Base-by-base conservation (phyloP, 2,797 vertebrate genomes). In the Bradypus variegatus region DNA sequence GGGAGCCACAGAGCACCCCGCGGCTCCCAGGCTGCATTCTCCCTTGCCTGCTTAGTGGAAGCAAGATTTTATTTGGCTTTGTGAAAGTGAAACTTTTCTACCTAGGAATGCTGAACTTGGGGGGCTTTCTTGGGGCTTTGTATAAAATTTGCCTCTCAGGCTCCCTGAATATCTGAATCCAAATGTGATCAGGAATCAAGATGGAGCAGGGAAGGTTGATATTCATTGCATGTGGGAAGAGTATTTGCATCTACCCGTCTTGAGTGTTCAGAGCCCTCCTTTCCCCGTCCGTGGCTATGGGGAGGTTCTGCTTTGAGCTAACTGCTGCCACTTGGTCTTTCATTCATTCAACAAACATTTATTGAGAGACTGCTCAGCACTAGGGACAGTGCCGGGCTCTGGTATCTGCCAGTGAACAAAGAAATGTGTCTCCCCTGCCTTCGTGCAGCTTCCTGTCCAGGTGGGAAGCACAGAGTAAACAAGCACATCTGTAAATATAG, bases 11-110 rank as follows among this genome's bases (percentile, higher is more conserved):
- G 96, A 96, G 86, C 9, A 4, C 84, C 62, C 82, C 0, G 0
- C 41, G 67, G 80, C 95, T 95, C 88, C 93, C 79, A 0, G 0
- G 94, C 95, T 75, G 88, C 86, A 78, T 81, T 95, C 95, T 94
- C 91, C 79, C 36, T 95, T 85, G 96, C 95, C 95, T 95, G 90
- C 96, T 96, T 65, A 33, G 87, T 94, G 92, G 95, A 96, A 96
- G 96, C 89, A 93, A 95, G 97, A 96, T 96, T 95, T 96, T 91
- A 94, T 97, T 97, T 96, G 65, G 55, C 94, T 96, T 97, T 95
- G 92, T 96, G 97, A 96, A 97, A 97, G 95, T 94, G 95, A 94
- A 97, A 94, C 94, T 96, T 96, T 65, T 86, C 72, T 92, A 48
- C 77, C 53, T 89, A 86, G 79, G 77, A 77, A 85, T 0, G 0